phyloP scores from a whole-genome alignment of 2,888 invertebrate genomes.

The Hydraecia micacea region DNA sequence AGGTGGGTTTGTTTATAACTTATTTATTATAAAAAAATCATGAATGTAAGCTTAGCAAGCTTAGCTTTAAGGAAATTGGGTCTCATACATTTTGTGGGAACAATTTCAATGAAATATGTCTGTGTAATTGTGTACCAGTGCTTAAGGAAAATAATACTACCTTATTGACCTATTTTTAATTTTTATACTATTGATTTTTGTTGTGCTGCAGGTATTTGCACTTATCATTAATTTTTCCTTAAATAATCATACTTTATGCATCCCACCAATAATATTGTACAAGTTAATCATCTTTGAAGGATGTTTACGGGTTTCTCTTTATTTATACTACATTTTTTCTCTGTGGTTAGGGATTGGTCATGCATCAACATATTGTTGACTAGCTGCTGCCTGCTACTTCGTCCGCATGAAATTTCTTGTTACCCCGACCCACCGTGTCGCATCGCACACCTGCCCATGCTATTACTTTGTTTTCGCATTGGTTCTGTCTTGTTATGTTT shows the following conservation, averaged over 20 bases:
- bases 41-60: constrained; percentile 13
- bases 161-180: constrained; percentile 28
- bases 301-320: constrained; percentile 44
- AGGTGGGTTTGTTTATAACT: constrained; percentile 36
- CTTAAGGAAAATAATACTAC: constrained; percentile 40
- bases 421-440: too few species aligned
- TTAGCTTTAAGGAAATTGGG: constrained; percentile 37
- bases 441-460: too few species aligned
- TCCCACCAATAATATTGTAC: constrained; percentile 53
- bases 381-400: too few species aligned
- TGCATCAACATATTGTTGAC: constrained; percentile 10
- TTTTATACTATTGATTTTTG: constrained; percentile 5
- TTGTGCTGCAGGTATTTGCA: constrained; percentile 1
- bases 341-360: constrained; percentile 28
- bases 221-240: constrained; percentile 24
- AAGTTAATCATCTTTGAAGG: constrained; percentile 19
- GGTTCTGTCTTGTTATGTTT: too few species aligned
- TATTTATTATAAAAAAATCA: constrained; percentile 47
- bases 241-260: constrained; percentile 5
- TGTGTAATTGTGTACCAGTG: constrained; percentile 28
- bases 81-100: constrained; percentile 17
- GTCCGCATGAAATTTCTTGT: too few species aligned
- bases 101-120: constrained; percentile 29
- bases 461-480: too few species aligned
- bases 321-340: constrained; percentile 10